A percentile compares a stretch with the other conserved stretches of the same genome.
Evolutionary conservation across 2,113 vertebrate genomes (phyloP).

Genomic region (Podilymbus podiceps): DNA sequence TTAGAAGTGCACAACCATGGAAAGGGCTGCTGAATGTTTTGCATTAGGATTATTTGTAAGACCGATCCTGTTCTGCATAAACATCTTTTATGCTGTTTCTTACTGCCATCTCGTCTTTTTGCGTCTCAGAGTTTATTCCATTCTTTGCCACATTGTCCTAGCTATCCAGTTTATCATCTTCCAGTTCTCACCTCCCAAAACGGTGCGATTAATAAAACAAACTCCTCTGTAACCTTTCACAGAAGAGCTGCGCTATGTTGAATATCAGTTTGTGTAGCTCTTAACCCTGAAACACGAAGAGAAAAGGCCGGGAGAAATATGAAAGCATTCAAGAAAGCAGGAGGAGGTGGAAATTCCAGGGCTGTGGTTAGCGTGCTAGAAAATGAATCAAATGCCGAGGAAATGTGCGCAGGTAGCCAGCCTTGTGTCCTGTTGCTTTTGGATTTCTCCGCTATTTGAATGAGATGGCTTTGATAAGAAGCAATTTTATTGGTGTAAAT

Average conservation of each 20-base stretch:
- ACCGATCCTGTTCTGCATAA: neutral
- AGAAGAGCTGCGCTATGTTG: neutral
- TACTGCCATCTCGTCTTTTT: neutral
- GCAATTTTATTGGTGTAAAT: neutral
- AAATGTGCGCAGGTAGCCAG: neutral
- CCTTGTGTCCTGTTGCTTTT: neutral
- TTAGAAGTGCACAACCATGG: neutral
- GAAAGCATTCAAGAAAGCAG: neutral
- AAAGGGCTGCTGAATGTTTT: neutral
- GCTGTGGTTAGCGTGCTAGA: neutral
- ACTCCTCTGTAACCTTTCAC: neutral
- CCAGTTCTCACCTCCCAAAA: conserved; percentile 27
- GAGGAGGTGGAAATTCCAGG: neutral
- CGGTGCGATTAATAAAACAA: conserved; percentile 53
- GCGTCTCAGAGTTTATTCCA: neutral
- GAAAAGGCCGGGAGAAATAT: neutral
- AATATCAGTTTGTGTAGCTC: neutral
- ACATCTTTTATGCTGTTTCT: neutral
- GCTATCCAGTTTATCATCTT: neutral
- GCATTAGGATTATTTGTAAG: neutral
- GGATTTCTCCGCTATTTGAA: neutral
- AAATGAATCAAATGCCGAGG: neutral
- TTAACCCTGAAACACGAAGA: conserved; percentile 5
- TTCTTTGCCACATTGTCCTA: neutral
- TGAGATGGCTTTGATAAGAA: conserved; percentile 13